Evolutionary conservation across 2,113 vertebrate species (phyloP), one percentile per base, ranked within the genome.

Genomic region (Peromyscus californicus): DNA sequence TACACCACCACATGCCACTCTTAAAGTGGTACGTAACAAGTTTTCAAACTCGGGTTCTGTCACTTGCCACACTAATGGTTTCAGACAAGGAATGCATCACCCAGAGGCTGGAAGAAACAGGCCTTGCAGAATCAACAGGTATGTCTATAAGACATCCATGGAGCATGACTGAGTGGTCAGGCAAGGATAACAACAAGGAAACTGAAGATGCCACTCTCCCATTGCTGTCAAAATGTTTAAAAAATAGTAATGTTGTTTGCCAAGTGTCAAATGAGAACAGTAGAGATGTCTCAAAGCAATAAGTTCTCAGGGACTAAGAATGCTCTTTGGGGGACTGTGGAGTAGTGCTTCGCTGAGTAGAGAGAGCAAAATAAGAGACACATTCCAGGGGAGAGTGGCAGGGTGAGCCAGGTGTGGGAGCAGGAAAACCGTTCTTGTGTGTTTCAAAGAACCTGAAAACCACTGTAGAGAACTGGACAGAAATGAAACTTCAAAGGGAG

Each of bases 381-480:
- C 26, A 13, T 86, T 54, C 65, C n/a, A 61, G 26, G 24, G 42
- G 54, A 91, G 36, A 33, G 5, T 63, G 24, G 59, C 1, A 2
- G 8, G 54, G n/a, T 89, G 29, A 93, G 22, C 57, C 61, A 59
- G 26, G 22, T 22, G 48, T 75, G 2, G 54, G 89, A 36, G 65
- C 7, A 54, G 39, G 51, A 96, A 90, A 39, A 94, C n/a, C 78
- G 13, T 7, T 36, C 29, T 65, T 10, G 29, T 80, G 33, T 36
- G 31, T 88, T 85, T 95, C 59, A 82, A 65, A 88, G 70, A 97
- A 65, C 33, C 45, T 54, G 74, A 42, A 89, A 90, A 90, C 7
- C 24, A 36, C 59, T 82, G 51, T 48, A 79, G 84, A 89, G 33
- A 63, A 67, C 67, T 82, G 2, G 3, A 57, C 61, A 11, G 86